Evolutionary conservation across 2,888 invertebrate species (phyloP).

Genomic region (Drosophila lutescens): DNA sequence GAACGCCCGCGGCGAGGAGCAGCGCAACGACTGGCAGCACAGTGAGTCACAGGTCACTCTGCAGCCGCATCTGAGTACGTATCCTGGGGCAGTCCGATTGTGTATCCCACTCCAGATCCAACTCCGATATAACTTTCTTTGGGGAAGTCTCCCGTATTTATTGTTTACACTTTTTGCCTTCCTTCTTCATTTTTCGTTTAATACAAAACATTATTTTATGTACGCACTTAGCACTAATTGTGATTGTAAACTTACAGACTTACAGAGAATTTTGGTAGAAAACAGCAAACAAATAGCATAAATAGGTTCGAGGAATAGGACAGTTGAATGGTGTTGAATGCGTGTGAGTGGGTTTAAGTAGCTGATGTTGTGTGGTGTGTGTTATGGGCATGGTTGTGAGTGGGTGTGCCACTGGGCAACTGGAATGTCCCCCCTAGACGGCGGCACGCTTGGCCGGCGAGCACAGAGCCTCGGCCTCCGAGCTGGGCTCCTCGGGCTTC

Average conservation of each 20-base stretch:
- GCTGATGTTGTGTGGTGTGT: conserved; percentile 39
- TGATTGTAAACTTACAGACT: conserved; percentile 76
- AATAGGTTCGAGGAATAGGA: conserved; percentile 38
- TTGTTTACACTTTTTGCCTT: conserved; percentile 37
- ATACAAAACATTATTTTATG: conserved; percentile 66
- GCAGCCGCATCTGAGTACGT: conserved; percentile 85
- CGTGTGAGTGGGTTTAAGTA: conserved; percentile 51
- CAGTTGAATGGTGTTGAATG: conserved; percentile 28
- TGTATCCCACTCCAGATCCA: conserved; percentile 24
- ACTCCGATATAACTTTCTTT: conserved; percentile 21
- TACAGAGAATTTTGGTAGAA: conserved; percentile 62
- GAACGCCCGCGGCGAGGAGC: conserved; percentile 88
- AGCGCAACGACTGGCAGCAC: conserved; percentile 92
- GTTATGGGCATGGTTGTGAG: conserved; percentile 20
- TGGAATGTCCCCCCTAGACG: conserved; percentile 79
- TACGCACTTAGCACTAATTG: conserved; percentile 77
- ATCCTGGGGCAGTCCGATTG: conserved; percentile 63
- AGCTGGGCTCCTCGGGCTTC: conserved; percentile 86
- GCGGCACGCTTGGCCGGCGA: conserved; percentile 87
- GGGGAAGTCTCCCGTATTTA: conserved; percentile 45
- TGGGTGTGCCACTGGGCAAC: conserved; percentile 39
- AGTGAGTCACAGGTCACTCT: conserved; percentile 86
- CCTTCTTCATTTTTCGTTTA: conserved; percentile 45
- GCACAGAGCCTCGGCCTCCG: conserved; percentile 82
- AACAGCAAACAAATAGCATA: conserved; percentile 60